These are phyloP conservation scores for Larimichthys crocea DNA, from an alignment of 2,113 vertebrate species.

Conservation along the genomic window DNA sequence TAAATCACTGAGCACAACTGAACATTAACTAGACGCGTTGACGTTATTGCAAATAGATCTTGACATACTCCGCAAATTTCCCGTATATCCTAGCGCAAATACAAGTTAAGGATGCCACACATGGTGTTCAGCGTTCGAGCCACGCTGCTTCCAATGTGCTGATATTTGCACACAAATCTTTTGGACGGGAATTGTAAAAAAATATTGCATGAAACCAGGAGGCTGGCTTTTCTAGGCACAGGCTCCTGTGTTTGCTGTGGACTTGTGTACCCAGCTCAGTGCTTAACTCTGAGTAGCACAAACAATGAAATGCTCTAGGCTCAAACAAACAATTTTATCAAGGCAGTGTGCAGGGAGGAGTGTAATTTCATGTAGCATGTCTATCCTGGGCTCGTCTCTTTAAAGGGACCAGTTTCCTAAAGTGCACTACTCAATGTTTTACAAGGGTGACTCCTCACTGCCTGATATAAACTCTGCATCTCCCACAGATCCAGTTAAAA, in stretches of 20 bases:
- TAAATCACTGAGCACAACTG: background rate
- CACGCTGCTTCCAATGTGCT: conserved; percentile 9
- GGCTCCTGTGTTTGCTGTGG: conserved; percentile 45
- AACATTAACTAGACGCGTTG: background rate
- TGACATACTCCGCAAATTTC: conserved; percentile 7
- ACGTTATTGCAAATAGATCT: conserved; percentile 11
- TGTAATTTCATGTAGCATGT: conserved; percentile 65
- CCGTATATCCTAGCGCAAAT: conserved; percentile 13
- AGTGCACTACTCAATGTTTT: conserved; percentile 62
- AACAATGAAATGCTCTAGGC: conserved; percentile 59
- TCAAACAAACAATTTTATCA: conserved; percentile 66
- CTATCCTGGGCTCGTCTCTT: conserved; percentile 54
- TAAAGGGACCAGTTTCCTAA: conserved; percentile 57
- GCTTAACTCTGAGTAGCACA: conserved; percentile 45
- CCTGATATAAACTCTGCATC: conserved; percentile 45
- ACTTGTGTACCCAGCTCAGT: conserved; percentile 31
- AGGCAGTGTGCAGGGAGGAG: conserved; percentile 38
- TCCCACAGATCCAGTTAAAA: conserved; percentile 39
- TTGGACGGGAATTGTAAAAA: conserved; percentile 37
- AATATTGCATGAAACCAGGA: conserved; percentile 42
- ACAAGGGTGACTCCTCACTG: conserved; percentile 50
- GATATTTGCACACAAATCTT: conserved; percentile 58
- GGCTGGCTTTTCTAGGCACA: conserved; percentile 30
- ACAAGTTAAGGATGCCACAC: conserved; percentile 16
- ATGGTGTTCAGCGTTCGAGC: conserved; percentile 11